Conservation (phyloP, 2,113 vertebrate species). For the Campylomormyrus tamandua region DNA sequence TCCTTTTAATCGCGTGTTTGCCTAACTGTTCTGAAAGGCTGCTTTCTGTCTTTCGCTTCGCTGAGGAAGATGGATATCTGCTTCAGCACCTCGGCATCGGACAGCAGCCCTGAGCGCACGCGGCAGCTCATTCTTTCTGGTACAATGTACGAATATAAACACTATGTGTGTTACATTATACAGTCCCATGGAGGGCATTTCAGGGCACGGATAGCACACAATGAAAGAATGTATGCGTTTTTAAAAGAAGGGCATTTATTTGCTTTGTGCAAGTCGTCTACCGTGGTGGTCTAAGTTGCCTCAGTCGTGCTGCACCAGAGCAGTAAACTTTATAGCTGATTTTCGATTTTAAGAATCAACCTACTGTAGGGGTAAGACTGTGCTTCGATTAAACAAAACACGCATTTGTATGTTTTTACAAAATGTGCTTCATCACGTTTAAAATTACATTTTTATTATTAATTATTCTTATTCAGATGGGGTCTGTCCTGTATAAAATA, state of each 20-base stretch:
- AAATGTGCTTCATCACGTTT: background rate
- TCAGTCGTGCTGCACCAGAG: background rate
- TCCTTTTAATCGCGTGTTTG: background rate
- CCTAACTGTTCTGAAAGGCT: background rate
- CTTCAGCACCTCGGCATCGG: slow-evolving; percentile 15
- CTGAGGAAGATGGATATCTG: background rate
- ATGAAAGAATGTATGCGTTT: background rate
- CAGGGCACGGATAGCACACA: background rate
- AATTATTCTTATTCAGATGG: background rate
- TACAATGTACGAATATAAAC: background rate
- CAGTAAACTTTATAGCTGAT: background rate
- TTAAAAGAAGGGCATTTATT: background rate
- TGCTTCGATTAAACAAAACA: background rate
- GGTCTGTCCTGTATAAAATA: background rate
- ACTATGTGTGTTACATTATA: background rate
- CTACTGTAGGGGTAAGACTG: background rate
- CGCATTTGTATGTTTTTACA: background rate
- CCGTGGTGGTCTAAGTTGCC: slow-evolving; percentile 1
- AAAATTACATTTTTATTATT: background rate
- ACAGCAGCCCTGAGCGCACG: background rate
- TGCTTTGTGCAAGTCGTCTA: background rate
- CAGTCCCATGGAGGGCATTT: slow-evolving; percentile 1
- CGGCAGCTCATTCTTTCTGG: background rate
- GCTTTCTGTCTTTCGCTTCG: background rate
- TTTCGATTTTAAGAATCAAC: background rate